Evolutionary conservation across 2,797 vertebrate genomes (phyloP).

Genomic region (Petrocephalus schoutedeni): DNA sequence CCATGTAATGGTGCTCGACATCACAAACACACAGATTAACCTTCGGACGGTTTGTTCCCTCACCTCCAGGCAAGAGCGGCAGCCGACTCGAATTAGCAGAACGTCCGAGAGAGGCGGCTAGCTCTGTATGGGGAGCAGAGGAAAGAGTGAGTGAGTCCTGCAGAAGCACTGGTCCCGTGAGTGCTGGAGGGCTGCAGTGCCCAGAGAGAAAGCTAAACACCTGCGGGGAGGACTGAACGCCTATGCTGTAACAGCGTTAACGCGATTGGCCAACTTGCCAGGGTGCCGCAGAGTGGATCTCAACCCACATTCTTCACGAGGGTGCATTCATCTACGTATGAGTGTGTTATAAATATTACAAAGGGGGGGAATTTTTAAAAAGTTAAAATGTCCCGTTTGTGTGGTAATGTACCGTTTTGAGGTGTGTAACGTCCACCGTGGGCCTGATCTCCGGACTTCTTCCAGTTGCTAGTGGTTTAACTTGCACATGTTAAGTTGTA

Average conservation of each 20-base stretch:
- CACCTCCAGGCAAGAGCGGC: conserved; percentile 57
- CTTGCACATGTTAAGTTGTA: background rate
- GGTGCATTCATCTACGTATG: background rate
- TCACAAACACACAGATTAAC: background rate
- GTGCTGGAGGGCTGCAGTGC: background rate
- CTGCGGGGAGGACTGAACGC: background rate
- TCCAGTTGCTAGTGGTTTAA: background rate
- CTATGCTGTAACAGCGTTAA: background rate
- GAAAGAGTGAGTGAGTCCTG: background rate
- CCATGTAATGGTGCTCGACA: background rate
- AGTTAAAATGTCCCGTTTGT: background rate
- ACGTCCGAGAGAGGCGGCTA: conserved; percentile 9
- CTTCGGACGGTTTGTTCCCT: conserved; percentile 29
- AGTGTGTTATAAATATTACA: background rate
- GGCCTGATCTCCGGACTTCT: background rate
- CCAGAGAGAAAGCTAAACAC: background rate
- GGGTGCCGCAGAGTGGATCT: background rate
- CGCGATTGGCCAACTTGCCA: background rate
- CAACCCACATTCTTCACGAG: background rate
- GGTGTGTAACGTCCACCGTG: background rate
- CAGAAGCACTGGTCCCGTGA: background rate
- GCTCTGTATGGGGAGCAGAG: conserved; percentile 31
- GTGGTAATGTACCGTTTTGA: background rate
- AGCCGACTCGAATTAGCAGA: conserved; percentile 38
- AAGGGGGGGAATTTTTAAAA: background rate